phyloP scores from a whole-genome alignment of 2,888 invertebrate genomes.

The Nemotelus pantherinus region DNA sequence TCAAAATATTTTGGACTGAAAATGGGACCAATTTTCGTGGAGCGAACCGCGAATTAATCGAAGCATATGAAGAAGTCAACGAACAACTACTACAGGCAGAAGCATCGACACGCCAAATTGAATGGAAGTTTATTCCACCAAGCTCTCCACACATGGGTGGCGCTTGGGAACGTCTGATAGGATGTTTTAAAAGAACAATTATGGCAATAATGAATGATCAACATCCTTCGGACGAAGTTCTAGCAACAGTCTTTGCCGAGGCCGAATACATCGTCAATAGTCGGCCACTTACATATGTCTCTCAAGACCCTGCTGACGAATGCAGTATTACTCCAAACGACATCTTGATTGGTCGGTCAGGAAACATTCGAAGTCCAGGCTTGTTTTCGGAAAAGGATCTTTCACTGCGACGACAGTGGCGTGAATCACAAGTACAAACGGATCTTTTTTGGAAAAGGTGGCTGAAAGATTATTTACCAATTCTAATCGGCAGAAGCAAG shows the following conservation, averaged over 20 bases:
- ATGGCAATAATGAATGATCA: neutral
- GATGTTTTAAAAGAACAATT: neutral
- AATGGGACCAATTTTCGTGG: neutral
- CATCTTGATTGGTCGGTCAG: neutral
- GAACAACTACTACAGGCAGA: neutral
- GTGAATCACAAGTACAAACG: no score
- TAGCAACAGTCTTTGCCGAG: neutral
- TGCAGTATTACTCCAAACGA: neutral
- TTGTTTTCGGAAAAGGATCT: neutral
- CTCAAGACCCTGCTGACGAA: neutral
- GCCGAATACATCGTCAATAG: conserved; percentile 20
- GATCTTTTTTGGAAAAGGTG: no score
- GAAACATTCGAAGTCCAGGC: neutral
- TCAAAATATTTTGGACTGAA: conserved; percentile 25
- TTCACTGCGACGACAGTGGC: neutral
- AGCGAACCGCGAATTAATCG: neutral
- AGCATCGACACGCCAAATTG: neutral
- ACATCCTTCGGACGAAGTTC: neutral
- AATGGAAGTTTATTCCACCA: neutral
- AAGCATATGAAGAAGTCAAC: neutral
- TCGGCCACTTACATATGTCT: conserved; percentile 6
- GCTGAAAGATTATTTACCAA: neutral
- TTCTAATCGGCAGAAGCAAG: neutral
- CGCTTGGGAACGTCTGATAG: neutral
- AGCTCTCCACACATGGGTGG: no score